Percentiles rank a stretch among this genome's conserved stretches.
These are phyloP conservation scores for Conus canariensis DNA, from an alignment of 2,888 invertebrate genomes.

Conservation along the genomic window DNA sequence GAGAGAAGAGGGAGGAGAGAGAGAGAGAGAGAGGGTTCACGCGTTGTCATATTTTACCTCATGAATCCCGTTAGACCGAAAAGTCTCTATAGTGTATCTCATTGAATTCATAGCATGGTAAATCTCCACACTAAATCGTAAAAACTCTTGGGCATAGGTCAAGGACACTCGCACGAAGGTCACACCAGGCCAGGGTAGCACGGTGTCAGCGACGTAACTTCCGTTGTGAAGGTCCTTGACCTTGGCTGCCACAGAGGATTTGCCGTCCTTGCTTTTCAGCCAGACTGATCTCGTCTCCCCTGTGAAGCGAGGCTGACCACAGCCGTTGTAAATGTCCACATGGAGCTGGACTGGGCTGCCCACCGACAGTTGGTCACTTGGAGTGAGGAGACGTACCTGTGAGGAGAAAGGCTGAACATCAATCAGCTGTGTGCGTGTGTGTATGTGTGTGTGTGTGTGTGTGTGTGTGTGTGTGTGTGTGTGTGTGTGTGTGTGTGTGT, in stretches of 20 bases:
- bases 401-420: too few species aligned
- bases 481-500: too few species aligned
- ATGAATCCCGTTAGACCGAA: background rate
- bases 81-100: background rate
- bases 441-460: too few species aligned
- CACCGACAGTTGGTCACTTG: background rate
- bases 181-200: too few species aligned
- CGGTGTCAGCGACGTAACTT: too few species aligned
- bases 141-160: background rate
- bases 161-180: too few species aligned
- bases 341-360: background rate
- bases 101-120: background rate
- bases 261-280: background rate
- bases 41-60: background rate
- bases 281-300: background rate
- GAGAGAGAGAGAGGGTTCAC: background rate
- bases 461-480: too few species aligned
- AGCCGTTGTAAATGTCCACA: constrained; percentile 1
- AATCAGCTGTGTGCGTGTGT: too few species aligned
- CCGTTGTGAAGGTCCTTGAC: background rate
- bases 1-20: too few species aligned
- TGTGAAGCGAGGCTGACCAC: too few species aligned
- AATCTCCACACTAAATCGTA: background rate
- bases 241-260: background rate
- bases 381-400: background rate